Base-by-base conservation (phyloP, 2,888 invertebrate species). In the Hydrotaea cyrtoneurina region DNA sequence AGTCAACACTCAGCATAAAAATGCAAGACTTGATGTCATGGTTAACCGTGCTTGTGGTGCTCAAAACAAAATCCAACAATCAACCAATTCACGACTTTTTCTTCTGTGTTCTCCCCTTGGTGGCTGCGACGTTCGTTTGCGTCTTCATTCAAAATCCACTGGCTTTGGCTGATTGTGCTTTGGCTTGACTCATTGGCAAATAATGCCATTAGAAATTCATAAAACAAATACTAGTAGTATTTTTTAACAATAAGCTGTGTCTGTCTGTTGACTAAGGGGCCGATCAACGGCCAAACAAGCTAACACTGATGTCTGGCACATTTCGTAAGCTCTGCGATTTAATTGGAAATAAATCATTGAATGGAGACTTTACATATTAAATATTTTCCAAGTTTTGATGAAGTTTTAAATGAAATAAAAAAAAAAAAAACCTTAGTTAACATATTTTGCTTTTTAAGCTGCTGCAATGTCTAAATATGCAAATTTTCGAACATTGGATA, bases 131-230 rank as follows among this genome's bases (percentile, higher is more conserved):
- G 13, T 46, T 62, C 31, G 43, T 2, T n/a, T 23, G 26, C 13
- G 26, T 62, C n/a, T 62, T 75, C 57, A 19, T 2, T 15, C 39
- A 17, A 59, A 53, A 36, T n/a, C n/a, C 11, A 71, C 15, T 73
- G 55, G 64, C 72, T 15, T 69, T 17, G 66, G 74, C n/a, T 64
- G 11, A 17, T 59, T 62, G 15, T 15, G 31, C 3, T 69, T 31
- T 31, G 53, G 15, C 36, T 66, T 82, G 83, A 83, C 57, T 83
- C 79, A 82, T 82, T 78, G 62, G 55, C 36, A 76, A 82, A 82
- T 82, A 79, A 79, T 23, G 78, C 71, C 71, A 82, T 78, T 75
- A 71, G 59, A 82, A 78, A 69, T 78, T 82, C 66, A 74, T 74
- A 57, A 69, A 66, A 76, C 31, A 59, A 71, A 62, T 31, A 69